A percentile compares a stretch with the other conserved stretches of the same genome.
Evolutionary conservation across 2,797 vertebrate genomes (phyloP).

Genomic region (Periparus ater): DNA sequence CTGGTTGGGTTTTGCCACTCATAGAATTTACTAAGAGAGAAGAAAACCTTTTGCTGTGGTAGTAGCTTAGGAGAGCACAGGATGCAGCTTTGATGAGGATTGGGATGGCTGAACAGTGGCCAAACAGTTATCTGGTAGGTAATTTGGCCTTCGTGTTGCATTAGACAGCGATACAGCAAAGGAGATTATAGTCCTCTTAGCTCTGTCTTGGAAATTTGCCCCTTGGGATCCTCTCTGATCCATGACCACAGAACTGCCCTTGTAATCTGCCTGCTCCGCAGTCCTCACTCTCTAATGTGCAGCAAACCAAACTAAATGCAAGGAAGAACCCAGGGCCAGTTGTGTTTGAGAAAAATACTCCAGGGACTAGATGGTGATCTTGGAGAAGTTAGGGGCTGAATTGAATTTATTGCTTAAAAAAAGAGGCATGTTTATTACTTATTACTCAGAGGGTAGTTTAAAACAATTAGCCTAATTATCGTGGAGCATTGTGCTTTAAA

Average conservation of each 20-base stretch:
- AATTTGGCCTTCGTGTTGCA: neutral
- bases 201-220: neutral
- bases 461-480: slow-evolving; percentile 51
- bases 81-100: neutral
- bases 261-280: neutral
- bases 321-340: neutral
- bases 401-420: neutral
- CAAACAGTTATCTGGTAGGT: neutral
- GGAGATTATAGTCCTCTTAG: neutral
- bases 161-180: neutral
- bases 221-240: neutral
- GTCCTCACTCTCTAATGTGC: fast-evolving
- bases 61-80: neutral
- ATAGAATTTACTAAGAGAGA: neutral
- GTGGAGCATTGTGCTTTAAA: neutral
- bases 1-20: neutral
- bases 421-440: neutral
- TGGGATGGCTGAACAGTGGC: neutral
- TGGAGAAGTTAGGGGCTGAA: neutral
- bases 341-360: neutral
- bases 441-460: slow-evolving; percentile 11
- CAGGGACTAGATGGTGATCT: neutral
- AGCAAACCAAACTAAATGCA: neutral
- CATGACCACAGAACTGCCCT: neutral
- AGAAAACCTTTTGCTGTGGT: neutral